Evolutionary conservation across 2,888 invertebrate species (phyloP), one percentile per base, ranked within the genome.

Genomic region (Onchidella celtica): DNA sequence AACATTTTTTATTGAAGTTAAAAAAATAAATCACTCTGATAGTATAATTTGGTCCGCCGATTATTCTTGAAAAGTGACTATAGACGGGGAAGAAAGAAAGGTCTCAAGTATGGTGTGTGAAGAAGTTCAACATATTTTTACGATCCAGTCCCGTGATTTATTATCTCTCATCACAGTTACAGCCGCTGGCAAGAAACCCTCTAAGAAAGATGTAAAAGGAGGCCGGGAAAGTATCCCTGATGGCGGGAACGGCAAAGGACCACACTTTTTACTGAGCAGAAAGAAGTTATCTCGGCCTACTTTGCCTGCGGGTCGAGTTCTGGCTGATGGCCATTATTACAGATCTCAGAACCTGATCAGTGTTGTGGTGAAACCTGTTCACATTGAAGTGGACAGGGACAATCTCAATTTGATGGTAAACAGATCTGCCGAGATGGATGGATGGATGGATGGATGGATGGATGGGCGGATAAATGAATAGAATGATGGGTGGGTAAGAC

Each of bases 291-390:
- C 9, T 17, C 6, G 47, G 47, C 47, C 47, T 11, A 47, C 6
- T 6, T 11, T 47, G 3, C 21, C 17, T 9, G 36, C 69, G 0
- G 2, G 14, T n/a, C 29, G 57, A 17, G 1, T 77, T 21, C n/a
- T 57, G 1, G 68, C 77, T 9, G 69, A 77, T 11, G n/a, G 77
- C 14, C 27, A 57, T 32, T 77, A 69, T 27, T 17, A 69, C 57
- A 68, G 55, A 0, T 2, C 65, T 0, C 34, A 11, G 6, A 77
- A 77, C 27, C 47, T 66, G 9, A 69, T 77, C 57, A 69, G 32
- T n/a, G 66, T 77, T 55, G 38, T 77, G 3, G 69, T 77, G 11
- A 77, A 69, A 34, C 77, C 77, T 2, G 55, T 68, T 6, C 57
- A 77, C 24, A 9, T 77, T 11, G n/a, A n/a, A 17, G 27, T 69